phyloP scores from a whole-genome alignment of 30 jellyfish, hydroid and myxozoan genomes.

The Hydractinia echinata region DNA sequence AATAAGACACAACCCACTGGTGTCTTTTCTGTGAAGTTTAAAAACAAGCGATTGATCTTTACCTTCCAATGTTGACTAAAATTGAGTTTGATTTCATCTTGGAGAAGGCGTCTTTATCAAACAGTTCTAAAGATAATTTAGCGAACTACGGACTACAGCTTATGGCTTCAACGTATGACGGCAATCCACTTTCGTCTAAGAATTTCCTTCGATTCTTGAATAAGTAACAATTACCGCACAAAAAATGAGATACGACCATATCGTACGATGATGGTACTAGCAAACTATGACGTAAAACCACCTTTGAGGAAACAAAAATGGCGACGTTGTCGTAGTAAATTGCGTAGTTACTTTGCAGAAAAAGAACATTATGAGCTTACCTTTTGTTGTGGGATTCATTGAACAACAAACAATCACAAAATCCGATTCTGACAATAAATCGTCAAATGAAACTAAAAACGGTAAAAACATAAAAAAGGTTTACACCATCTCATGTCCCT shows the following conservation, averaged over 20 bases:
- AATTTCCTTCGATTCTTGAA: no score
- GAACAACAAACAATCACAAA: slow-evolving; percentile 70
- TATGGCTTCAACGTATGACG: no score
- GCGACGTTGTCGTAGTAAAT: no score
- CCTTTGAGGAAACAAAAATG: no score
- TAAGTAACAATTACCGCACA: no score
- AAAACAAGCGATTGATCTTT: slow-evolving; percentile 4
- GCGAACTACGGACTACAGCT: no score
- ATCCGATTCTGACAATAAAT: slow-evolving; percentile 46
- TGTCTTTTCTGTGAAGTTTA: not conserved
- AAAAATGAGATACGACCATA: not conserved
- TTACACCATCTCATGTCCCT: no score
- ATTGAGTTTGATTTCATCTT: slow-evolving; percentile 70
- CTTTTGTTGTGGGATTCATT: slow-evolving; percentile 53
- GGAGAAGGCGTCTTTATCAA: slow-evolving; percentile 55
- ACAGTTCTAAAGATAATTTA: slow-evolving; percentile 41
- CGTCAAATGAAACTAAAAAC: slow-evolving; percentile 57
- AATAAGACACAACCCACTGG: no score
- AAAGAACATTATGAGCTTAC: slow-evolving; percentile 14
- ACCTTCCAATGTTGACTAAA: slow-evolving; percentile 58
- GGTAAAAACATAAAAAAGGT: not conserved
- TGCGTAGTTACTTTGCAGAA: not conserved
- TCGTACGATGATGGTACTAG: no score
- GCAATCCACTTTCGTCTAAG: no score
- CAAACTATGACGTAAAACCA: no score